A percentile compares a stretch with the other conserved stretches of the same genome.
Conservation (phyloP, 2,888 invertebrate species). For the Agrochola lychnidis region DNA sequence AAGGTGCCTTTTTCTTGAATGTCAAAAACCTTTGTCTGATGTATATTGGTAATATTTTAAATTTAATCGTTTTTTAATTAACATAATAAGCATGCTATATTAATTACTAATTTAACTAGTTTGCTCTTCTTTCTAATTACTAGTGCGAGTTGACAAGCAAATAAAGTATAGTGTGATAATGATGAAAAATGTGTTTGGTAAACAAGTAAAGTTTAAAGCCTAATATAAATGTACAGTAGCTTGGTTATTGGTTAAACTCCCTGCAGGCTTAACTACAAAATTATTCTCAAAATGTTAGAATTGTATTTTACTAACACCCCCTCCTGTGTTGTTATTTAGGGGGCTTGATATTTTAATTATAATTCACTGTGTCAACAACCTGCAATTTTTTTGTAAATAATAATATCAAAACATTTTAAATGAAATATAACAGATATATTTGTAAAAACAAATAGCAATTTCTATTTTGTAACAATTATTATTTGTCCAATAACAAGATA, state of each 20-base stretch:
- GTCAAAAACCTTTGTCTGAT: background rate
- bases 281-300: background rate
- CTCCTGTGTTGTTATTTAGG: background rate
- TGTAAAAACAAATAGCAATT: background rate
- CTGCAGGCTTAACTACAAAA: background rate
- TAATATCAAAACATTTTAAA: background rate
- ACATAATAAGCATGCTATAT: background rate
- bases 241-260: background rate
- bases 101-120: background rate
- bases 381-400: background rate
- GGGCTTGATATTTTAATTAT: background rate
- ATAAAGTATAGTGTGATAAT: background rate
- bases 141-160: background rate
- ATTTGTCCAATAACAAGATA: slow-evolving; percentile 4
- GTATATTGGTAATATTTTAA: background rate
- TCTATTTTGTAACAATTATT: slow-evolving; percentile 2
- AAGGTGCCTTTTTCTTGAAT: background rate
- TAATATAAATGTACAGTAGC: background rate
- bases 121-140: background rate
- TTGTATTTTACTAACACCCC: no score
- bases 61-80: background rate
- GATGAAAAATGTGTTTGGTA: background rate
- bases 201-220: background rate
- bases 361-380: background rate
- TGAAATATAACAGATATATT: background rate